phyloP scores from a whole-genome alignment of 2,888 invertebrate genomes.

The Ypsolopha sequella region DNA sequence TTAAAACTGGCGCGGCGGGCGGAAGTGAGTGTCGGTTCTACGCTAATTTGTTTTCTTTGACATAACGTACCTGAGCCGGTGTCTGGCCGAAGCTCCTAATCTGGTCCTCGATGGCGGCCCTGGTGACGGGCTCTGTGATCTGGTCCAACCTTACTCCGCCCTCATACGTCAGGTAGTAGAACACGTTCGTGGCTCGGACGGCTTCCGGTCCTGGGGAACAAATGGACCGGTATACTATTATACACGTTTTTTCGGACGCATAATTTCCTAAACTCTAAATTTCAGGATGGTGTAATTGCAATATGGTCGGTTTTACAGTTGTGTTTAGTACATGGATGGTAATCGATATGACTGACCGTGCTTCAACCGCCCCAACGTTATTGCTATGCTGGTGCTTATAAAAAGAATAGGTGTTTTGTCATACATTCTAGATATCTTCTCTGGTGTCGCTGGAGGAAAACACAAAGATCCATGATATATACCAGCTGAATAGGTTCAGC shows the following conservation, averaged over 20 bases:
- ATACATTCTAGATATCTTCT: too few species aligned
- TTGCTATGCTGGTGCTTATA: too few species aligned
- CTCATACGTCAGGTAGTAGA: conserved; percentile 99
- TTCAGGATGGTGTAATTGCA: background rate
- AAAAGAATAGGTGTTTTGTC: background rate
- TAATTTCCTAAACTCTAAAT: background rate
- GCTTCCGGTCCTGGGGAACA: conserved; percentile 87
- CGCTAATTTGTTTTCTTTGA: too few species aligned
- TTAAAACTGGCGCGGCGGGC: too few species aligned
- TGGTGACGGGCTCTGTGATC: conserved; percentile 90
- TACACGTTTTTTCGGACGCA: background rate
- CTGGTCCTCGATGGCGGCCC: conserved; percentile 96
- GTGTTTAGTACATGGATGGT: too few species aligned
- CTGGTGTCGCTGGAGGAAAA: too few species aligned
- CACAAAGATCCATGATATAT: too few species aligned
- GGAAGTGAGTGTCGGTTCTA: too few species aligned
- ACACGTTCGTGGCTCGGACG: conserved; percentile 97
- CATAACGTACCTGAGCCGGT: conserved; percentile 80
- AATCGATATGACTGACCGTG: too few species aligned
- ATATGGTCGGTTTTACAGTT: too few species aligned
- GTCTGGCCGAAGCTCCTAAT: conserved; percentile 99
- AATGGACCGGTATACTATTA: background rate
- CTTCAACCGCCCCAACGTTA: too few species aligned
- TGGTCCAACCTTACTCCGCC: conserved; percentile 95
- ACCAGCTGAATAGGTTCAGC: too few species aligned